Percentiles rank a stretch among this genome's conserved stretches.
Conservation (phyloP, 2,797 vertebrate species). For the Tenualosa thibaudeaui region DNA sequence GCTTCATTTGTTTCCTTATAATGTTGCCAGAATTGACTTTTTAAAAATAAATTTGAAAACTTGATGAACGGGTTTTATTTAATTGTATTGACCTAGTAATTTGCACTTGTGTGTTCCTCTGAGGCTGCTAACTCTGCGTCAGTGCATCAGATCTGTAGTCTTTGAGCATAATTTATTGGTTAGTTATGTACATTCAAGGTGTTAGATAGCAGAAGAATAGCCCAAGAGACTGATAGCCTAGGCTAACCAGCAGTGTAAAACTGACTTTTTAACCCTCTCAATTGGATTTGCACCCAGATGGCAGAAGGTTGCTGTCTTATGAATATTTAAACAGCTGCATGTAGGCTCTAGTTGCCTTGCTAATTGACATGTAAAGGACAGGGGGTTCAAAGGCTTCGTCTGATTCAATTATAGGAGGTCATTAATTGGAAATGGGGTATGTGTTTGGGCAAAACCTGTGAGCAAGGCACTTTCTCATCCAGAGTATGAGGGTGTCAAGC, state of each 20-base stretch:
- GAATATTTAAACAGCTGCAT: constrained; percentile 56
- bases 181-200: neutral
- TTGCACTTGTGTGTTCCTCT: no score
- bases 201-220: neutral
- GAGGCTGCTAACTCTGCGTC: neutral
- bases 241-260: neutral
- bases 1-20: neutral
- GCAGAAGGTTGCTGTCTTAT: constrained; percentile 44
- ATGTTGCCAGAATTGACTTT: neutral
- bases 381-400: constrained; percentile 48
- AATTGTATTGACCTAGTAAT: constrained; percentile 31
- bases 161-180: neutral
- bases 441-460: neutral
- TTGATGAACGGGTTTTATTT: constrained; percentile 15
- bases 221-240: neutral
- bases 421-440: constrained; percentile 40
- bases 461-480: neutral
- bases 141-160: neutral
- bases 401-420: constrained; percentile 46
- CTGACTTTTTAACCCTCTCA: constrained; percentile 2
- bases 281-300: constrained; percentile 44
- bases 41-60: neutral
- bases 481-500: neutral
- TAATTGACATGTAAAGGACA: constrained; percentile 42
- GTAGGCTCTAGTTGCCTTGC: constrained; percentile 43